phyloP scores from a whole-genome alignment of 2,113 vertebrate species.

The Mesoclemmys tuberculata region DNA sequence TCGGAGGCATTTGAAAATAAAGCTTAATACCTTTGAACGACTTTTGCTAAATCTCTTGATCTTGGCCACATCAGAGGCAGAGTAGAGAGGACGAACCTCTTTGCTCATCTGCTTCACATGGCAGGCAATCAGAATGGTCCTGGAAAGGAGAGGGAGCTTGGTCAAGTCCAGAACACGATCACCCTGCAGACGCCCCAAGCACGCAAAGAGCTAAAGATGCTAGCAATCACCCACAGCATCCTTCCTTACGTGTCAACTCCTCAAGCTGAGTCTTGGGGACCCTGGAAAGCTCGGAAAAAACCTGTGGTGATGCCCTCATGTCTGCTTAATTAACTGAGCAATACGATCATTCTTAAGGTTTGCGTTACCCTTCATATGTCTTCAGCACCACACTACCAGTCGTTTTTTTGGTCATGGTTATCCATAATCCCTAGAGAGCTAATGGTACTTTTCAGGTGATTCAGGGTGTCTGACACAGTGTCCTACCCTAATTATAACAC shows the following conservation, averaged over 20 bases:
- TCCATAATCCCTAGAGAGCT: not conserved
- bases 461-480: not conserved
- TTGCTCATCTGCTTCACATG: conserved; percentile 95
- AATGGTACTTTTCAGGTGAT: not conserved
- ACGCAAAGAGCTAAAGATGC: rapidly evolving
- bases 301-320: not conserved
- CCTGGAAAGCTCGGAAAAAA: not conserved
- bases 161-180: not conserved
- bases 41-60: conserved; percentile 93
- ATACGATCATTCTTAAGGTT: not conserved
- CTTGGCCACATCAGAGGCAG: conserved; percentile 90
- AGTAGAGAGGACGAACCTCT: conserved; percentile 86
- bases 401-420: not conserved
- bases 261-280: not conserved
- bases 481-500: not conserved
- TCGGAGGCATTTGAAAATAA: rapidly evolving
- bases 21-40: conserved; percentile 82
- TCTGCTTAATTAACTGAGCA: not conserved
- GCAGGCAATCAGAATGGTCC: conserved; percentile 95
- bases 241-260: not conserved
- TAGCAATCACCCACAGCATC: not conserved
- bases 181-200: not conserved
- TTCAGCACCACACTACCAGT: not conserved
- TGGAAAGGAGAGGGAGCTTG: conserved; percentile 54
- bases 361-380: not conserved